Base-by-base conservation (phyloP, 2,888 invertebrate species). In the Nomada hirtipes region DNA sequence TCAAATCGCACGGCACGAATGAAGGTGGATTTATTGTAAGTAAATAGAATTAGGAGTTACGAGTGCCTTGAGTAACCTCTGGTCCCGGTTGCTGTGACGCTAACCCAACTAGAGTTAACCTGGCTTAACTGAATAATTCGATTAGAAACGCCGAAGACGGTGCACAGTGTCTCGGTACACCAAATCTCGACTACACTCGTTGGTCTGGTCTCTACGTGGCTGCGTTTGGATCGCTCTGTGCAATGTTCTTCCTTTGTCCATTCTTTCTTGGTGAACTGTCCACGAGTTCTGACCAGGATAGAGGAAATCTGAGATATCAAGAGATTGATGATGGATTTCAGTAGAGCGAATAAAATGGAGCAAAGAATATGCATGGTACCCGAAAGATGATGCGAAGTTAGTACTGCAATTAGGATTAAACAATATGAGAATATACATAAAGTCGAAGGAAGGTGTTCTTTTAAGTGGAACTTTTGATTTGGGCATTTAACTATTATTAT, bases 31-130 rank as follows among this genome's bases (percentile, higher is more conserved):
- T 91, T 90, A 91, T 91, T 86, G 90, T 88, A 87, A 87, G 86
- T 80, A 90, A 91, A 91, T 89, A 85, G 88, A 91, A 91, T 91
- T 91, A 89, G 79, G 79, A 89, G 88, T 88, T 88, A 85, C 87
- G 88, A 90, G 89, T 86, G 85, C 86, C 84, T 85, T 63, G 83
- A 84, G 84, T 88, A 89, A 88, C 86, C 90, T 89, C 88, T 88
- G 88, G 83, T 80, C 67, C 78, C 82, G 79, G 68, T 84, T 86
- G 36, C 70, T 71, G 70, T 47, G 85, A 83, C 85, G 89, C 65
- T 90, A 89, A 90, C 83, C 82, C 84, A 80, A 88, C 86, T 85
- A 85, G 42, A 83, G 82, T 74, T 84, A 86, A 86, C 84, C 88
- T 84, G 82, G 83, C 86, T 88, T 90, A 91, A 91, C 89, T 89